A percentile compares a stretch with the other conserved stretches of the same genome.
These are phyloP conservation scores for Cepaea hortensis DNA, from an alignment of 2,888 invertebrate species.

Conservation along the genomic window DNA sequence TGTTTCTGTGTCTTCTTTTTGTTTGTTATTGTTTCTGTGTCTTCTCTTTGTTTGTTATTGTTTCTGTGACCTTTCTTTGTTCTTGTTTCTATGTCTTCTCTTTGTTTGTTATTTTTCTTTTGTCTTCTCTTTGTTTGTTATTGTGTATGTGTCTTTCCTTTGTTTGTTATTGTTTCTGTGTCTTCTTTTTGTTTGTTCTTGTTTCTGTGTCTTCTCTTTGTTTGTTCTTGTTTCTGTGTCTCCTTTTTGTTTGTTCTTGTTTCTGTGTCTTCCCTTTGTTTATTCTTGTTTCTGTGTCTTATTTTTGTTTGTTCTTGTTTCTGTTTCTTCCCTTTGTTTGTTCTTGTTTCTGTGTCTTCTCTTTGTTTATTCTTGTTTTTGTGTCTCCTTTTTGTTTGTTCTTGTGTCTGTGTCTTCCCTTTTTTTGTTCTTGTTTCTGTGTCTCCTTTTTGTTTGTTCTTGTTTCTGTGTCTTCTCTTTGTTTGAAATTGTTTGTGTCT, in stretches of 20 bases:
- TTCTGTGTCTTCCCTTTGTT: background rate
- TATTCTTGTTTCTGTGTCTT: background rate
- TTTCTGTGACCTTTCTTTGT: too few relatives aligned
- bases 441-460: background rate
- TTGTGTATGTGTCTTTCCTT: too few relatives aligned
- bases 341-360: background rate
- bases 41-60: too few relatives aligned
- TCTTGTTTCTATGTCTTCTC: too few relatives aligned
- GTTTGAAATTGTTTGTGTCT: background rate
- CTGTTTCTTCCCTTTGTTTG: background rate
- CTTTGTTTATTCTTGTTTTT: background rate
- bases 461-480: background rate
- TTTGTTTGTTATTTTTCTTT: background rate
- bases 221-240: background rate
- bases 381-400: background rate
- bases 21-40: too few relatives aligned
- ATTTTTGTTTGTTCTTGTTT: background rate
- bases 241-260: background rate
- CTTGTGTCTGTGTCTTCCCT: too few relatives aligned
- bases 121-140: background rate
- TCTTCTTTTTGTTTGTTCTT: too few relatives aligned
- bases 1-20: too few relatives aligned
- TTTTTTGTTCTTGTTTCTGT: background rate
- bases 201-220: too few relatives aligned
- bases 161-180: too few relatives aligned